A percentile compares a stretch with the other conserved stretches of the same genome.
Evolutionary conservation across 1,140 invertebrate genomes (phyloP).

Genomic region (Eupristina koningsbergeri): DNA sequence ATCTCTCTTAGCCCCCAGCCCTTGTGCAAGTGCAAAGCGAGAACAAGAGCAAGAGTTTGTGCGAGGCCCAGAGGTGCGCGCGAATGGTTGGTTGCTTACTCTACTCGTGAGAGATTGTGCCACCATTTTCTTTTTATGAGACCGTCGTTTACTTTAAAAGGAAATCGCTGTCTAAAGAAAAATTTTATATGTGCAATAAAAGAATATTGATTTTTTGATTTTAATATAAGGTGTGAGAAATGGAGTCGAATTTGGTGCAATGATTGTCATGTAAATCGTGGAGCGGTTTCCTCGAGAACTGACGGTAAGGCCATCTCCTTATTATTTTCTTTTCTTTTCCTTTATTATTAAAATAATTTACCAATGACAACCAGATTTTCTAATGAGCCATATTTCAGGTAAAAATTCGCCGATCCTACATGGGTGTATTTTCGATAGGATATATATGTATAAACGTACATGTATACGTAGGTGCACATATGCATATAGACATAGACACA

Average conservation of each 20-base stretch:
- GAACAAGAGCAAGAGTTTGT: conserved; percentile 6
- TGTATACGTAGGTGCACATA: too few species aligned
- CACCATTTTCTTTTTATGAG: conserved; percentile 14
- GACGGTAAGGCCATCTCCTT: conserved; percentile 14
- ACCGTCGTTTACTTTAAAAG: neutral
- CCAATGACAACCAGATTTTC: conserved; percentile 6
- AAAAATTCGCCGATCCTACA: too few species aligned
- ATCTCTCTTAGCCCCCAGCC: too few species aligned
- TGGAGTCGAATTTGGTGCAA: neutral
- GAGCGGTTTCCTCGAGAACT: neutral
- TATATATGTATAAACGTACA: too few species aligned
- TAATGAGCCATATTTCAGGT: neutral
- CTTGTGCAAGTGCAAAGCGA: neutral
- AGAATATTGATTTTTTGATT: neutral
- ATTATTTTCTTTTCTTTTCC: neutral
- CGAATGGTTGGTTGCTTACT: conserved; percentile 23
- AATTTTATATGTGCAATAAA: neutral
- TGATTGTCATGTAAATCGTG: neutral
- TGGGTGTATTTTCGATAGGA: too few species aligned
- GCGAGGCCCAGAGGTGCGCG: conserved; percentile 13
- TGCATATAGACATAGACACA: neutral
- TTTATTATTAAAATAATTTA: too few species aligned
- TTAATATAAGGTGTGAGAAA: neutral
- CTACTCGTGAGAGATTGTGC: neutral
- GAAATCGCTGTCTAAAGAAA: neutral